Base-by-base conservation (phyloP, 2,888 invertebrate species). In the Hedya salicella region DNA sequence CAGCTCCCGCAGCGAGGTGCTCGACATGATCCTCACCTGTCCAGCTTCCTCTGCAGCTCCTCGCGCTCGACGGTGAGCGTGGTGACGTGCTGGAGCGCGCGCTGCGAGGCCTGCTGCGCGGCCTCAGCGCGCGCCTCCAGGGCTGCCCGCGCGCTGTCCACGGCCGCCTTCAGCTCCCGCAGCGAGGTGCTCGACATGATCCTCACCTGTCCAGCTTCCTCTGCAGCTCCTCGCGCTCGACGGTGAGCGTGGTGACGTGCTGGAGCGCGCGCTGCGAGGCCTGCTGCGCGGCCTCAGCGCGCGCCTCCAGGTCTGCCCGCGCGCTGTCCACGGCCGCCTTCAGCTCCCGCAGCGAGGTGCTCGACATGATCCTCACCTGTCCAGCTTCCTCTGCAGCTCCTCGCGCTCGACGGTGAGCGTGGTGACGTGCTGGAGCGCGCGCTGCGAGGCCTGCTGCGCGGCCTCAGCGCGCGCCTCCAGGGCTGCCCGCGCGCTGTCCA, bases 301-400 rank as follows among this genome's bases (percentile, higher is more conserved):
- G 74, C 46, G 44, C 64, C 1, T 65, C 68, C 61, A 84, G 74
- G 48, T 68, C 25, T 67, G 0, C 8, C 68, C 14, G n/a, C n/a
- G n/a, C n/a, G n/a, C n/a, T n/a, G n/a, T n/a, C n/a, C n/a, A n/a
- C n/a, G n/a, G n/a, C n/a, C n/a, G n/a, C n/a, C n/a, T n/a, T n/a
- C n/a, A n/a, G n/a, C n/a, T n/a, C n/a, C n/a, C n/a, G n/a, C n/a
- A n/a, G n/a, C n/a, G n/a, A n/a, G n/a, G n/a, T n/a, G n/a, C n/a
- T n/a, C 14, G 14, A 8, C 42, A 4, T 6, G 16, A 11, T 17
- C 17, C 39, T 39, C 2, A 25, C 25, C 44, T 17, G 62, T 68
- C 59, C 59, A 92, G 81, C 25, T 25, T 25, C 25, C 25, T 75
- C 82, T 92, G 90, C 42, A 42, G 42, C 5, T 42, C 89, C 42